Evolutionary conservation across 2,797 vertebrate species (phyloP).

Genomic region (Acropternis orthonyx): DNA sequence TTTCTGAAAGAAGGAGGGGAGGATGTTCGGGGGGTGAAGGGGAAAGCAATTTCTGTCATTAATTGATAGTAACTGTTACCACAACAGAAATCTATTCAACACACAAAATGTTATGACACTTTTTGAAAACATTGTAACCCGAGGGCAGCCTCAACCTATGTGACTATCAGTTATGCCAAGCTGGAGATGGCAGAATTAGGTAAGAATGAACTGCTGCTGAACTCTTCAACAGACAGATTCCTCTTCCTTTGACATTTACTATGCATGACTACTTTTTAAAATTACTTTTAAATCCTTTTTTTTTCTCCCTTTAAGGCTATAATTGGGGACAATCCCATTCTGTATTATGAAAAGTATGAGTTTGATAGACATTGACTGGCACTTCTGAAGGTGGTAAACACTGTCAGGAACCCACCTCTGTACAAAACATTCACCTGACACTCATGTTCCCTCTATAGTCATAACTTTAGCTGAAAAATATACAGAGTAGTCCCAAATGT

Average conservation of each 20-base stretch:
- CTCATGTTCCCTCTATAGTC: neutral
- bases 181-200: neutral
- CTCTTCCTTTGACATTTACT: neutral
- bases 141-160: neutral
- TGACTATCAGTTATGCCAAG: neutral
- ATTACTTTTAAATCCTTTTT: neutral
- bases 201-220: neutral
- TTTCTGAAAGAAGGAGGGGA: neutral
- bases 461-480: neutral
- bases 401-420: neutral
- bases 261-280: neutral
- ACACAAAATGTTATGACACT: neutral
- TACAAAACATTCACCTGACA: neutral
- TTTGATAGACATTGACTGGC: neutral
- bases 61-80: neutral
- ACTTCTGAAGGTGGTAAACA: constrained; percentile 9
- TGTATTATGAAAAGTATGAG: neutral
- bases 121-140: neutral
- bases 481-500: neutral
- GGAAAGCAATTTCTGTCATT: neutral
- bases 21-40: neutral
- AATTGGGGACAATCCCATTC: neutral
- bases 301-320: neutral
- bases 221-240: neutral
- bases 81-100: neutral